Conservation (phyloP, 1,140 invertebrate genomes). For the Venturia canescens region DNA sequence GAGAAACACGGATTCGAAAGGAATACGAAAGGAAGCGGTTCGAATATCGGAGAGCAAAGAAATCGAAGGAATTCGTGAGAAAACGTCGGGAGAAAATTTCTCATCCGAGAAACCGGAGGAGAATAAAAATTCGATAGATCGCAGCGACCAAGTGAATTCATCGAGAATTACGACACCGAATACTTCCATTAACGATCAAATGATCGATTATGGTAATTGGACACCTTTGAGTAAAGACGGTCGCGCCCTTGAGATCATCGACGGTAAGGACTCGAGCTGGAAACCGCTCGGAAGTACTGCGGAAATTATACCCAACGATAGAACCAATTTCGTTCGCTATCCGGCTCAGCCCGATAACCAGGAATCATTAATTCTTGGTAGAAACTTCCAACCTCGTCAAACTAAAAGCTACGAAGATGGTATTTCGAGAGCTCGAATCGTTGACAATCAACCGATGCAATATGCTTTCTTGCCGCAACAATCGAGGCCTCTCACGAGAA, state of each 20-base stretch:
- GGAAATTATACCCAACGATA: constrained; percentile 33
- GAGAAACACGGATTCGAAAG: constrained; percentile 20
- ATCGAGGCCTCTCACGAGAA: constrained; percentile 60
- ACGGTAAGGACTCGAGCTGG: constrained; percentile 57
- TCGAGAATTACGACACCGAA: constrained; percentile 34
- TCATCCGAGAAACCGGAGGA: not conserved
- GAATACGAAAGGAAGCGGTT: constrained; percentile 51
- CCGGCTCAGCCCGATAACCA: too few relatives aligned
- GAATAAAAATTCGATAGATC: constrained; percentile 33
- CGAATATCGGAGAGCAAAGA: constrained; percentile 58
- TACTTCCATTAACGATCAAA: constrained; percentile 36
- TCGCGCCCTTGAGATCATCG: constrained; percentile 41
- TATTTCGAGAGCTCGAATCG: constrained; percentile 28
- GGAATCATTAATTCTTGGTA: constrained; percentile 51
- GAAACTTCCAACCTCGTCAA: constrained; percentile 56
- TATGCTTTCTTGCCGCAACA: constrained; percentile 66
- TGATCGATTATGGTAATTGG: constrained; percentile 66
- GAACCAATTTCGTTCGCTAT: constrained; percentile 30
- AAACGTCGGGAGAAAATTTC: constrained; percentile 38
- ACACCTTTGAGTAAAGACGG: constrained; percentile 61
- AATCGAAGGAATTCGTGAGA: constrained; percentile 56
- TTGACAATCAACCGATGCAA: constrained; percentile 8
- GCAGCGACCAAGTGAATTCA: constrained; percentile 39
- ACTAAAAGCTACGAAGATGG: constrained; percentile 55
- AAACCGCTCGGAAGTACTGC: constrained; percentile 55